Conservation (phyloP, 1,140 invertebrate species). For the Trachelipus rathkii region DNA sequence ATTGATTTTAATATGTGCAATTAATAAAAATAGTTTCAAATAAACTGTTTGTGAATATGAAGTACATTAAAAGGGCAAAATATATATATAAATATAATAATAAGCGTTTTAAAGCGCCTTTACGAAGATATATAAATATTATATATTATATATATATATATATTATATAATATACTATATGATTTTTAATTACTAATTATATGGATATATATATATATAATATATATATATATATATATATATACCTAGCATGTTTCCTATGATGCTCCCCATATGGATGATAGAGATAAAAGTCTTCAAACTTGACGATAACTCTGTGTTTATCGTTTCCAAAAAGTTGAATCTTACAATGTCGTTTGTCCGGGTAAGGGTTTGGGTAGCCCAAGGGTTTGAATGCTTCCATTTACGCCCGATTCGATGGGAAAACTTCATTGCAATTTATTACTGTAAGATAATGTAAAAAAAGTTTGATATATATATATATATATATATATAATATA, state of each 20-base stretch:
- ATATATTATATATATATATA: too few species aligned
- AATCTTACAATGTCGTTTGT: not conserved
- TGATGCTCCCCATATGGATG: not conserved
- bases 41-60: too few species aligned
- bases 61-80: too few species aligned
- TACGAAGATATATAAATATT: too few species aligned
- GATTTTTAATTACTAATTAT: too few species aligned
- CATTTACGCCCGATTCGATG: not conserved
- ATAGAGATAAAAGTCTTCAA: not conserved
- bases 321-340: not conserved
- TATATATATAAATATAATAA: too few species aligned
- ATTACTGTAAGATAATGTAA: not conserved
- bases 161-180: too few species aligned
- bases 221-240: constrained; percentile 3
- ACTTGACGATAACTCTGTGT: not conserved
- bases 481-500: not conserved
- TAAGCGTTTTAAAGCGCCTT: too few species aligned
- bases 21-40: too few species aligned
- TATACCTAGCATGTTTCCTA: not conserved
- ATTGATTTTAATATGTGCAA: too few species aligned
- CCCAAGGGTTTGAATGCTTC: not conserved
- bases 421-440: not conserved
- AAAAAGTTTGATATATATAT: not conserved
- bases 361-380: not conserved
- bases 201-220: too few species aligned